A percentile compares a stretch with the other conserved stretches of the same genome.
phyloP scores from a whole-genome alignment of 2,888 invertebrate genomes.

The Drosophila merina region DNA sequence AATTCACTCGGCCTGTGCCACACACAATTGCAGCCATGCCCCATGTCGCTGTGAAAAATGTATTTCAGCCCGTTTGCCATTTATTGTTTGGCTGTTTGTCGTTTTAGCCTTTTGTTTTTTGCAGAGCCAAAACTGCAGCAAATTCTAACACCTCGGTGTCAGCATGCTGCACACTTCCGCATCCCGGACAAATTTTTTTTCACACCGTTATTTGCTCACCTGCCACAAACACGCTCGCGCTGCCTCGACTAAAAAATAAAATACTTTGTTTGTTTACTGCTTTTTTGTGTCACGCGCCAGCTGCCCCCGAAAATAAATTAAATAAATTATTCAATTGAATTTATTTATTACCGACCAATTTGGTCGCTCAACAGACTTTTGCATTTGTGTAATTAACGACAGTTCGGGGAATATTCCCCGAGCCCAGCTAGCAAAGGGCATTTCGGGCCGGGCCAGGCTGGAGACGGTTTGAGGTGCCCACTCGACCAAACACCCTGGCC shows the following conservation, averaged over 20 bases:
- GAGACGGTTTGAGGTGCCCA: constrained; percentile 13
- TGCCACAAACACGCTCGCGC: constrained; percentile 43
- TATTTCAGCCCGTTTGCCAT: constrained; percentile 28
- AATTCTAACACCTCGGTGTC: constrained; percentile 73
- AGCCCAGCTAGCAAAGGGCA: constrained; percentile 49
- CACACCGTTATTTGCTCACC: constrained; percentile 54
- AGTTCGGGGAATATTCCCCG: constrained; percentile 38
- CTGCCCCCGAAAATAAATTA: constrained; percentile 76
- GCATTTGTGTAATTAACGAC: constrained; percentile 80
- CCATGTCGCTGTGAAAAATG: constrained; percentile 51
- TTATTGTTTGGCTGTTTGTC: constrained; percentile 24
- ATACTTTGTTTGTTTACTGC: constrained; percentile 45
- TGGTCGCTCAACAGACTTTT: constrained; percentile 61
- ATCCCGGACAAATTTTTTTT: constrained; percentile 27
- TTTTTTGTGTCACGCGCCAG: constrained; percentile 52
- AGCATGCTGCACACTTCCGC: constrained; percentile 74
- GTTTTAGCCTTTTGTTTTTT: constrained; percentile 18
- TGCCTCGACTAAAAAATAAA: constrained; percentile 19
- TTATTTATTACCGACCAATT: constrained; percentile 81
- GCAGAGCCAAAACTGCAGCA: constrained; percentile 28
- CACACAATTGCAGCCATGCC: constrained; percentile 18
- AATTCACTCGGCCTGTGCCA: constrained; percentile 63
- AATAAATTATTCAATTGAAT: constrained; percentile 83
- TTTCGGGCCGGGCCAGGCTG: constrained; percentile 12
- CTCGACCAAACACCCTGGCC: constrained; percentile 17